phyloP scores from a whole-genome alignment of 1,140 invertebrate species.

The Drosophila tropicalis region DNA sequence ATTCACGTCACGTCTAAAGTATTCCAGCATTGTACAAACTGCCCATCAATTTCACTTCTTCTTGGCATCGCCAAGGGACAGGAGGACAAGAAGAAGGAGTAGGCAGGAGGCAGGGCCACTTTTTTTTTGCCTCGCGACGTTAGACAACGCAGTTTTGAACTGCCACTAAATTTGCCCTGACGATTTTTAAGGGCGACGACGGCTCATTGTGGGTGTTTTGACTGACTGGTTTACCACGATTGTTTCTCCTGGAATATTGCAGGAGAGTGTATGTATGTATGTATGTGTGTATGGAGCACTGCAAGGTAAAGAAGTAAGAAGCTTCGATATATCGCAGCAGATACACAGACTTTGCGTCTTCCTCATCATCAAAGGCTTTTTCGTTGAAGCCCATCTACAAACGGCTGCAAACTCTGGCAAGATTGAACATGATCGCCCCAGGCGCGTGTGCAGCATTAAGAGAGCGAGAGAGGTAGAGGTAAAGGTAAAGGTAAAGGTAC shows the following conservation, averaged over 20 bases:
- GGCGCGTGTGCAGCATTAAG: slow-evolving; percentile 54
- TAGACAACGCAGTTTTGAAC: slow-evolving; percentile 63
- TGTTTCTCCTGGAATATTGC: slow-evolving; percentile 49
- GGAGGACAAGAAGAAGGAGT: neutral
- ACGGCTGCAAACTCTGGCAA: slow-evolving; percentile 70
- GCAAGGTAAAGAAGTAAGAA: slow-evolving; percentile 51
- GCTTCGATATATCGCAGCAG: slow-evolving; percentile 62
- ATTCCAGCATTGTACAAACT: slow-evolving; percentile 63
- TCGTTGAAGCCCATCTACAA: slow-evolving; percentile 62
- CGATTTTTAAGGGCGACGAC: slow-evolving; percentile 59
- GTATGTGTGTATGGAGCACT: slow-evolving; percentile 43
- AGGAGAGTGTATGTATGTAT: slow-evolving; percentile 20
- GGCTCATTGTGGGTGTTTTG: slow-evolving; percentile 75
- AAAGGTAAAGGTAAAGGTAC: slow-evolving; percentile 36
- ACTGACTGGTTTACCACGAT: slow-evolving; percentile 51
- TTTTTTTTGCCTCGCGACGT: slow-evolving; percentile 33
- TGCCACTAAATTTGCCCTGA: slow-evolving; percentile 65
- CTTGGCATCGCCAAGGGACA: slow-evolving; percentile 27
- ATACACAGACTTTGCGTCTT: slow-evolving; percentile 50
- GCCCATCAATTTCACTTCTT: slow-evolving; percentile 67
- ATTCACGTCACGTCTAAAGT: slow-evolving; percentile 82
- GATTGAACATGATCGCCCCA: slow-evolving; percentile 79
- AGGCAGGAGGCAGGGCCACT: neutral
- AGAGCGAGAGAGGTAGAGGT: slow-evolving; percentile 42
- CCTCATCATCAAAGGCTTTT: slow-evolving; percentile 39